Base-by-base conservation (phyloP, 1,140 invertebrate genomes). In the Heliconius hewitsoni region DNA sequence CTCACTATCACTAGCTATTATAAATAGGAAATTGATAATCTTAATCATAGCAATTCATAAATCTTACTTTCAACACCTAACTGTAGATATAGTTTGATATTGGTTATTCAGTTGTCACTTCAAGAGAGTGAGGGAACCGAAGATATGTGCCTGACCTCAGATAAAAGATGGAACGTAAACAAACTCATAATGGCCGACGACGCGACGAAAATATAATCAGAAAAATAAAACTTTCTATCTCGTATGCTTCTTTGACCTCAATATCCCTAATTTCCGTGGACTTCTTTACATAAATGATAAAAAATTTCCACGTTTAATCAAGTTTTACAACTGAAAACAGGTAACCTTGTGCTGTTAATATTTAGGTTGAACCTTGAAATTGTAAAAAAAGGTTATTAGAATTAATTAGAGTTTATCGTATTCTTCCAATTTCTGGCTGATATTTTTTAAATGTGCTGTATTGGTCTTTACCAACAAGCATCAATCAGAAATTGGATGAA, bases 121-220 rank as follows among this genome's bases (percentile, higher is more conserved):
- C 13, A 66, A 66, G 73, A 11, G 50, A 37, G 9, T 60, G 55
- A 75, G 39, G 27, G 74, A 39, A 39, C 55, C 37, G n/a, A 39
- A 42, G 27, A 75, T 55, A 57, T 57, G 37, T 42, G 74, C n/a
- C 23, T 75, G 74, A 75, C 74, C 74, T 66, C 30, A 66, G 74
- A 75, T 75, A 75, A 75, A 60, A 75, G 39, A 66, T 42, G 57
- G 19, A 75, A 60, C 55, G 55, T 75, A 75, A 75, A 75, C 74
- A 75, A 27, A 66, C 60, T 66, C 39, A 60, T 75, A 75, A 75
- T 75, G 55, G 74, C n/a, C 27, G 37, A 66, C 74, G n/a, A 27
- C 18, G 27, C 13, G 74, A 66, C 19, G n/a, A 39, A 74, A 52
- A 74, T 74, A 74, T 2, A 19, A 52, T 52, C 16, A 74, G 27